Base-by-base conservation (phyloP, 1,140 invertebrate species). In the Chironomus tepperi region DNA sequence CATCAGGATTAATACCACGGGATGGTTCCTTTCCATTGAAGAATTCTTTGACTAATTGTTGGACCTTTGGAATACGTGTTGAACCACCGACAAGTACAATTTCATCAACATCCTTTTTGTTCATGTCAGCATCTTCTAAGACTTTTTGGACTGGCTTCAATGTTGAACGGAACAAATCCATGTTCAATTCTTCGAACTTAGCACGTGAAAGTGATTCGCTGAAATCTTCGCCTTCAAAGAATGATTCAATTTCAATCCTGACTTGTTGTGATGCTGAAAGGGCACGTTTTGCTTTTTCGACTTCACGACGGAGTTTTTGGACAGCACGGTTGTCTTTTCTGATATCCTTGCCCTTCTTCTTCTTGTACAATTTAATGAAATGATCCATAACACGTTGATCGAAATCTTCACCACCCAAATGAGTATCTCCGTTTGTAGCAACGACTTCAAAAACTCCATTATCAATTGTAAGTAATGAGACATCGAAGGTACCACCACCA, bases 401-500 rank as follows among this genome's bases (percentile, higher is more conserved):
- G 82, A 99, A 99, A 86, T 99, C 97, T 87, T 99, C 97, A 84
- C 97, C 97, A 79, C 97, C 95, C 83, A 99, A 89, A 84, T 98
- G 97, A 82, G 97, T 98, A 81, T 99, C 97, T 80, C 98, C 98
- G 83, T 98, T 99, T 72, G 98, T 99, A 3, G 98, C 93, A 16
- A 99, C 93, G 74, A 89, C 93, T 84, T 93, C 90, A 77, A 92
- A 92, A 0, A 92, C 97, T 76, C 98, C 98, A 80, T 99, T 98
- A 81, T 99, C 98, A 80, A 99, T 99, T 75, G 98, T 99, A 19
- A 99, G 87, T 12, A 99, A 87, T 75, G 97, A 99, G 0, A 99
- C 98, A 85, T 99, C 98, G 81, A 99, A 99, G 77, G 98, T 99
- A 85, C 98, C 98, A 86, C 98, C 98, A 82, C 98, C 98, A 82